Evolutionary conservation across 2,797 vertebrate species (phyloP).

Genomic region (Bryconaethiops microstoma): DNA sequence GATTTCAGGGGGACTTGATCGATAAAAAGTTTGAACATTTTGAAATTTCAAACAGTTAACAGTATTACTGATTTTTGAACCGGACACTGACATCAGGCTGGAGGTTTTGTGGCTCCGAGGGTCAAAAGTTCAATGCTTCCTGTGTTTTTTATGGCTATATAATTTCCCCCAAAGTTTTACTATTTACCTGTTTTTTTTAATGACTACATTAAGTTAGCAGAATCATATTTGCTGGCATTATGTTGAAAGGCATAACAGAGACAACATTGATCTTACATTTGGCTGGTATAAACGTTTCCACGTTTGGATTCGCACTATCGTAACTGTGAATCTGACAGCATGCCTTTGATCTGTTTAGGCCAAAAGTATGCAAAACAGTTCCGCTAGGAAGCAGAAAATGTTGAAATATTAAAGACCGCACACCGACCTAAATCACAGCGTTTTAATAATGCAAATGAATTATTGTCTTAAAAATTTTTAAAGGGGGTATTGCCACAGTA

Average conservation of each 20-base stretch:
- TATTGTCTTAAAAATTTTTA: background rate
- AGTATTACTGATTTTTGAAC: background rate
- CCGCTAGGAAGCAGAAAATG: background rate
- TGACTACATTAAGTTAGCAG: background rate
- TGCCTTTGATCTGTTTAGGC: constrained; percentile 4
- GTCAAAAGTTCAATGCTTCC: background rate
- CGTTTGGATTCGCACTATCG: background rate
- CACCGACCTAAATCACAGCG: background rate
- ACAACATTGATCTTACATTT: constrained; percentile 1
- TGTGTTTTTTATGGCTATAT: background rate
- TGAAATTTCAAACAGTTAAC: background rate
- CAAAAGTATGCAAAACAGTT: background rate
- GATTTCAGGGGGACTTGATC: too few relatives aligned
- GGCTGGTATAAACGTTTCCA: constrained; percentile 2
- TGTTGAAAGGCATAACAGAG: background rate
- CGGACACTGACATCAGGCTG: too few relatives aligned
- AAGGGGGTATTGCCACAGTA: background rate
- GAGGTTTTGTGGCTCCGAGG: too few relatives aligned
- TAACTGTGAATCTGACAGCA: constrained; percentile 16
- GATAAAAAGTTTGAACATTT: background rate
- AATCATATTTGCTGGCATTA: background rate
- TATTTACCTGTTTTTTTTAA: background rate
- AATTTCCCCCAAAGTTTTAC: background rate
- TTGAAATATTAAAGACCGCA: background rate
- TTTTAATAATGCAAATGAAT: constrained; percentile 3